Base-by-base conservation (phyloP, 2,888 invertebrate genomes). In the Cactoblastis cactorum region DNA sequence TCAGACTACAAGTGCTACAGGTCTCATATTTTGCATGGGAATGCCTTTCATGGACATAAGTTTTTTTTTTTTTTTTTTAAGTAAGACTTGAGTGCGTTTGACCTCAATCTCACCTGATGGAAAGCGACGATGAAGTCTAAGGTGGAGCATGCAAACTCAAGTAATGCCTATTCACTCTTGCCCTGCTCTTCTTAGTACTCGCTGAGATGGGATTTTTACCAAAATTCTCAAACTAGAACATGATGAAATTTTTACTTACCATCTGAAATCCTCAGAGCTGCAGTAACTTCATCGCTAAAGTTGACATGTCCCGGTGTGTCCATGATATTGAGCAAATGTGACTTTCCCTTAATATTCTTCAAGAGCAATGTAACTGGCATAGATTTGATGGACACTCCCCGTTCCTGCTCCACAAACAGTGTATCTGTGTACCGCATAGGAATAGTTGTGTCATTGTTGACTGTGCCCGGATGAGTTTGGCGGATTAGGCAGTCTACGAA, bases 221-320 rank as follows among this genome's bases (percentile, higher is more conserved):
- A 22, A 3, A 22, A 22, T 22, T 5, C 5, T 22, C 3, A 22
- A 5, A 22, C 22, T 4, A 4, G 3, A 22, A 22, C 3, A 22
- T 22, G 5, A 3, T 22, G 5, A 22, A 5, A 4, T 32, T 15
- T 35, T 12, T 33, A 50, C 71, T 71, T 64, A 89, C 92, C 92
- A 74, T 95, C 94, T 45, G 93, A 93, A 60, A 98, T 90, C 55
- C 99, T 93, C 90, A 98, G 95, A 0, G 98, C 97, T 2, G 99
- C 98, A 0, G 99, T 98, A 2, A 97, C 98, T 88, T 99, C 99
- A 86, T 99, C 99, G 24, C 98, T 98, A 80, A 99, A 99, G 80
- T 99, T 99, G 0, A 99, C 99, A 89, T 99, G 99, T 0, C 99
- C 96, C 0, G 96, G 99, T 0, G 99, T 98, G 73, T 99, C 99